These are phyloP conservation scores for Uropetala carovei DNA, from an alignment of 2,888 invertebrate species.

Conservation along the genomic window DNA sequence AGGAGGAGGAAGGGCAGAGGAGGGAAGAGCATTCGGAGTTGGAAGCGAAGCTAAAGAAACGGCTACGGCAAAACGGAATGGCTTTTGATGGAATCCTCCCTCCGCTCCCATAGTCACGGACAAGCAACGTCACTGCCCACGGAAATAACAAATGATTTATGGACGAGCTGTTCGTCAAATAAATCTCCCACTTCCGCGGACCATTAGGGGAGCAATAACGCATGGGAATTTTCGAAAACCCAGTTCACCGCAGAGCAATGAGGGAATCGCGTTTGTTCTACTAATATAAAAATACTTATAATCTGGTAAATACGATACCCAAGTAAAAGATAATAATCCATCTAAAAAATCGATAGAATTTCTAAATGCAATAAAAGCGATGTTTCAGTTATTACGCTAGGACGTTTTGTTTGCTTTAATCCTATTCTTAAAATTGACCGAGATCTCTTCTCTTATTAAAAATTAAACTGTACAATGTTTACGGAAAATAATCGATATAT, in stretches of 20 bases:
- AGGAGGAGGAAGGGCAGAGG: not conserved
- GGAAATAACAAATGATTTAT: constrained; percentile 44
- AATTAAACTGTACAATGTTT: no score
- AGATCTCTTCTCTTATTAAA: no score
- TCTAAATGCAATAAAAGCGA: no score
- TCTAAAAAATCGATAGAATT: no score
- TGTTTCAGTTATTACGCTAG: no score
- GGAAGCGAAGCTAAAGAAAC: constrained; percentile 40
- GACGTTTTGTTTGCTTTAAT: no score
- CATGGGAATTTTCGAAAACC: constrained; percentile 22
- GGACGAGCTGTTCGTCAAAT: constrained; percentile 10
- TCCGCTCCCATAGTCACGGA: constrained; percentile 44
- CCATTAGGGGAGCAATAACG: constrained; percentile 9
- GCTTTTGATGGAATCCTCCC: constrained; percentile 36
- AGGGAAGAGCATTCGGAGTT: not conserved
- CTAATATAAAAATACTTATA: no score
- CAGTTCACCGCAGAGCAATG: not conserved
- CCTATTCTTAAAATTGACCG: no score
- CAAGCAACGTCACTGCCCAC: constrained; percentile 30
- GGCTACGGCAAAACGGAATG: constrained; percentile 36
- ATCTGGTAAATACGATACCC: no score
- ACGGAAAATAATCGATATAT: no score
- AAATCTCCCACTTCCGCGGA: constrained; percentile 3
- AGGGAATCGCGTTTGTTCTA: no score
- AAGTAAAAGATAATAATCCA: no score